A percentile compares a stretch with the other conserved stretches of the same genome.
Evolutionary conservation across 2,888 invertebrate species (phyloP).

Genomic region (Sphaerophoria rueppellii): DNA sequence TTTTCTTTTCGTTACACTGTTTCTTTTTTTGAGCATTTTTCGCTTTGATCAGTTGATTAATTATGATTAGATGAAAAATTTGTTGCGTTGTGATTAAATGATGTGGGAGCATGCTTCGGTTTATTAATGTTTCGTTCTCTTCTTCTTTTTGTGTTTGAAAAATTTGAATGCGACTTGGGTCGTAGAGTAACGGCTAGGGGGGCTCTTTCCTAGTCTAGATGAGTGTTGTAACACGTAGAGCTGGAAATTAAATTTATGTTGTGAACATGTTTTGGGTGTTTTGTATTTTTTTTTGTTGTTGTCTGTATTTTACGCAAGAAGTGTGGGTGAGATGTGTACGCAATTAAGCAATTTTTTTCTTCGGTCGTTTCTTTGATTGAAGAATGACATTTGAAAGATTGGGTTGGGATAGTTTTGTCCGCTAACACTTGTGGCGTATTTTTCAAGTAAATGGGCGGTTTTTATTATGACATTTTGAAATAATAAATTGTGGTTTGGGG

Average conservation of each 20-base stretch:
- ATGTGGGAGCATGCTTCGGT: slow-evolving; percentile 44
- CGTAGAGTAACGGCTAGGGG: slow-evolving; percentile 13
- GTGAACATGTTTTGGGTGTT: slow-evolving; percentile 53
- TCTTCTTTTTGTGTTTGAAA: neutral
- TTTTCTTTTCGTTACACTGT: neutral
- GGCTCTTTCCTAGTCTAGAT: slow-evolving; percentile 45
- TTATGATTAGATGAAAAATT: slow-evolving; percentile 72
- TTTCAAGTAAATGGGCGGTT: slow-evolving; percentile 30
- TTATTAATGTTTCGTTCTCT: neutral
- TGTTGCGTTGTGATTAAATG: slow-evolving; percentile 65
- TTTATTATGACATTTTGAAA: slow-evolving; percentile 44
- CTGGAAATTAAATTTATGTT: slow-evolving; percentile 57
- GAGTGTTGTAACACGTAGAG: slow-evolving; percentile 58
- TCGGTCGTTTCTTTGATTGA: slow-evolving; percentile 25
- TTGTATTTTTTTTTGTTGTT: slow-evolving; percentile 2
- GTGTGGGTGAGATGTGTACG: slow-evolving; percentile 58
- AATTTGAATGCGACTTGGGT: slow-evolving; percentile 17
- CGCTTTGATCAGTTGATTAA: slow-evolving; percentile 60
- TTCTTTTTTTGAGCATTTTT: slow-evolving; percentile 22
- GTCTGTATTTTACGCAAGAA: slow-evolving; percentile 50
- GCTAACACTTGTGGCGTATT: slow-evolving; percentile 53
- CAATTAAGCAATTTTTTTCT: slow-evolving; percentile 57
- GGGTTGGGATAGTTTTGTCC: slow-evolving; percentile 25
- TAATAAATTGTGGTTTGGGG: slow-evolving; percentile 35
- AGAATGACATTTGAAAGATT: slow-evolving; percentile 56